Base-by-base conservation (phyloP, 1,140 invertebrate species). In the Atta cephalotes region DNA sequence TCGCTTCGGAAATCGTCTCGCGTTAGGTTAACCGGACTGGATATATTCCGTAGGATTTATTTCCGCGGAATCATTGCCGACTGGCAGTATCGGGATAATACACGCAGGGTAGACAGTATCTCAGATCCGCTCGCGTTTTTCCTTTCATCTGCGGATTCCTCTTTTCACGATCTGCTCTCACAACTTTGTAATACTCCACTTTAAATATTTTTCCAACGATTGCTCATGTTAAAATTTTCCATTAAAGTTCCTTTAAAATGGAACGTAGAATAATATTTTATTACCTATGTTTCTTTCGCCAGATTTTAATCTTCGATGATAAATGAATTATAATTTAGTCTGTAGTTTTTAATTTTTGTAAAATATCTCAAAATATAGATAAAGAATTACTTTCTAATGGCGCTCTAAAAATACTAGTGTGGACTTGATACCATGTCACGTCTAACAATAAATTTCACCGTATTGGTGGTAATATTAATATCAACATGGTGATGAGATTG, bases 21-120 rank as follows among this genome's bases (percentile, higher is more conserved):
- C 80, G 56, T 49, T 35, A 16, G 80, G 56, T 84, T 74, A 74
- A 76, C 80, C 70, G 70, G 70, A 81, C 65, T 81, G 35, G 35
- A 84, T 84, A 71, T 74, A 74, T 84, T 84, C 80, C 39, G 39
- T 49, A 25, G 56, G 80, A 84, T 84, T 84, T 74, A 84, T 84
- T 70, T 84, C 25, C 35, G 25, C 80, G 80, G 70, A 56, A 84
- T 84, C 70, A 58, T 84, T 35, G 56, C 21, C 70, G 56, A 84
- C 68, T 70, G 80, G 72, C 14, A 74, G 70, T 71, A 60, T 35
- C 56, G 31, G 28, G 70, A 71, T 84, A 84, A 76, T 62, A 70
- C 12, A 31, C 39, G 56, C 5, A 35, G 56, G 58, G 7, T 21
- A 21, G 25, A 74, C 7, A 25, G 70, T 74, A 74, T 60, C 56